Base-by-base conservation (phyloP, 2,888 invertebrate genomes). In the Orchesellides sinensis region DNA sequence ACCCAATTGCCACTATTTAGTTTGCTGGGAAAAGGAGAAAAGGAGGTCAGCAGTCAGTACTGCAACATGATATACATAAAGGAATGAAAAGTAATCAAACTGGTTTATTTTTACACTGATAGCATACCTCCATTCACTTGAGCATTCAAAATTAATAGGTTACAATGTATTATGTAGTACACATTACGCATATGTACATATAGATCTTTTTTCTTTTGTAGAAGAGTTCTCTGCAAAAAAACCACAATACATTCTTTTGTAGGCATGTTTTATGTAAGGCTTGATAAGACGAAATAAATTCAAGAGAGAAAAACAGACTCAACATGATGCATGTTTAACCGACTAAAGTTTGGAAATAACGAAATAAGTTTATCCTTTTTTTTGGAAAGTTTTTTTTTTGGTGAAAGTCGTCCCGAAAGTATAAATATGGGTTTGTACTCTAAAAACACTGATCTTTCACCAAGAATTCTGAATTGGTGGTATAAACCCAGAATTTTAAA, bases 61-160 rank as follows among this genome's bases (percentile, higher is more conserved):
- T 21, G 63, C 32, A 19, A 3, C 25, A 40, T 45, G 12, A 8
- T 35, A 8, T 35, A 35, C 35, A 35, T 35, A 8, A 12, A 35
- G n/a, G 52, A 21, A 17, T 17, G 17, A 19, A 17, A 52, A 25
- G 56, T 35, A 29, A 52, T 49, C 61, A 61, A 61, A 61, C 73
- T 63, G 73, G 73, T 73, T 73, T 73, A 73, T 73, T 73, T 73
- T 73, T 73, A 49, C 63, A 59, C 49, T 49, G 49, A 49, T 49
- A 17, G 49, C 8, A 49, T n/a, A 17, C 49, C 21, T 3, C n/a
- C 10, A 8, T 35, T 35, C 35, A 8, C 35, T 5, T 35, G 35
- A 5, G n/a, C n/a, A n/a, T n/a, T n/a, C n/a, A n/a, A n/a, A n/a
- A n/a, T n/a, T n/a, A n/a, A n/a, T 40, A 40, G n/a, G 14, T 40